Percentiles rank a stretch among this genome's conserved stretches.
phyloP scores from a whole-genome alignment of 1,140 invertebrate genomes.

The Drosophila nikananu region DNA sequence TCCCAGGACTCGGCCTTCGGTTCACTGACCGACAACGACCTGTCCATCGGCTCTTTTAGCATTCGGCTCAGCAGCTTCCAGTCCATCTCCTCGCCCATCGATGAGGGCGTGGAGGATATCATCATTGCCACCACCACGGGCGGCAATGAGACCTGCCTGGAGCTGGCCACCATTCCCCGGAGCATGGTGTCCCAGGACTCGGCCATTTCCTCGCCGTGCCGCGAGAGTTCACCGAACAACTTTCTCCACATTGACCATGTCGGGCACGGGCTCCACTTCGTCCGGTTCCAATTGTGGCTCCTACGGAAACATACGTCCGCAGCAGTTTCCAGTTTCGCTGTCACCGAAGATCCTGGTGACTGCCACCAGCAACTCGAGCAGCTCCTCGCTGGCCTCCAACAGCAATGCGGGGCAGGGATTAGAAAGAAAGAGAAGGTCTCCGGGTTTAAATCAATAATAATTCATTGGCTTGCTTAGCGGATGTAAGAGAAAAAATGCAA shows the following conservation, averaged over 20 bases:
- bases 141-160: slow-evolving; percentile 79
- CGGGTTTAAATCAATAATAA: no score
- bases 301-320: no score
- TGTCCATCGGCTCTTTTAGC: slow-evolving; percentile 81
- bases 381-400: no score
- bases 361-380: no score
- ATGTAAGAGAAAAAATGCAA: no score
- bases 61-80: slow-evolving; percentile 84
- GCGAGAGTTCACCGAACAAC: slow-evolving; percentile 80
- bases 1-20: slow-evolving; percentile 85
- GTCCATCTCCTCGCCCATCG: slow-evolving; percentile 84
- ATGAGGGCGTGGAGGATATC: slow-evolving; percentile 84
- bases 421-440: no score
- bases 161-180: slow-evolving; percentile 75
- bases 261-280: slow-evolving; percentile 64
- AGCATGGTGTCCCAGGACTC: slow-evolving; percentile 85
- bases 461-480: no score
- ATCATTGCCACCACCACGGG: slow-evolving; percentile 84
- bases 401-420: no score
- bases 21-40: slow-evolving; percentile 83
- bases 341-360: no score
- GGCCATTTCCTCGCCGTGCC: slow-evolving; percentile 81
- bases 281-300: no score
- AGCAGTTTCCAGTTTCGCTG: no score
- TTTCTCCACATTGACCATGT: slow-evolving; percentile 79